phyloP scores from a whole-genome alignment of 2,888 invertebrate species.

The Tuta absoluta region DNA sequence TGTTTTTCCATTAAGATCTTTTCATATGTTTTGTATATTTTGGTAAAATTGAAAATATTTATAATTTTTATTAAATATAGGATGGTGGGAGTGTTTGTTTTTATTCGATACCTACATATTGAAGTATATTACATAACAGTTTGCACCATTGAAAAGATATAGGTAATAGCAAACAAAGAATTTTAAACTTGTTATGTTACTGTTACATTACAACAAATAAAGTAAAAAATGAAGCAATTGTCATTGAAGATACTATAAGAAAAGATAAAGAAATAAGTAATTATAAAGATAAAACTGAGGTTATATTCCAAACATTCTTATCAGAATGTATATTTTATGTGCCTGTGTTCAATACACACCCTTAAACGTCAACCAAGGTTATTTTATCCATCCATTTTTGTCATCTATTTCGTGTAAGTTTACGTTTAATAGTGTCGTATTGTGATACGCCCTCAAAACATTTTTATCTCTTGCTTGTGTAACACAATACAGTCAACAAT shows the following conservation, averaged over 20 bases:
- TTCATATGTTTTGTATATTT: no score
- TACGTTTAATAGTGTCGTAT: constrained; percentile 36
- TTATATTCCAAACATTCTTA: background rate
- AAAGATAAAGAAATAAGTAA: background rate
- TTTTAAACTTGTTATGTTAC: no score
- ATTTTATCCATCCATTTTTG: constrained; percentile 38
- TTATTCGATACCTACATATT: no score
- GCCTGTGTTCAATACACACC: background rate
- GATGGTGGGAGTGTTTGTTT: no score
- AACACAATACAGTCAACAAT: constrained; percentile 20
- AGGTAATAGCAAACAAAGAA: no score
- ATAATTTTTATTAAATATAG: no score
- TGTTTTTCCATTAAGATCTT: background rate
- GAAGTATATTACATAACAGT: no score
- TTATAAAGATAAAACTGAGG: background rate
- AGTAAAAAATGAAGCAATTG: background rate
- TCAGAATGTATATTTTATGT: background rate
- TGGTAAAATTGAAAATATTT: background rate
- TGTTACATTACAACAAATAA: background rate
- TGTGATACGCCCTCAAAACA: constrained; percentile 41
- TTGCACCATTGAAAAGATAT: no score
- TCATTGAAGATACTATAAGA: background rate
- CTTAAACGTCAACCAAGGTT: constrained; percentile 41
- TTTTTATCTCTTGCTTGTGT: constrained; percentile 35
- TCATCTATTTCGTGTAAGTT: constrained; percentile 37